These are phyloP conservation scores for Agonopterix alstromeriana DNA, from an alignment of 2,888 invertebrate species.

Conservation along the genomic window DNA sequence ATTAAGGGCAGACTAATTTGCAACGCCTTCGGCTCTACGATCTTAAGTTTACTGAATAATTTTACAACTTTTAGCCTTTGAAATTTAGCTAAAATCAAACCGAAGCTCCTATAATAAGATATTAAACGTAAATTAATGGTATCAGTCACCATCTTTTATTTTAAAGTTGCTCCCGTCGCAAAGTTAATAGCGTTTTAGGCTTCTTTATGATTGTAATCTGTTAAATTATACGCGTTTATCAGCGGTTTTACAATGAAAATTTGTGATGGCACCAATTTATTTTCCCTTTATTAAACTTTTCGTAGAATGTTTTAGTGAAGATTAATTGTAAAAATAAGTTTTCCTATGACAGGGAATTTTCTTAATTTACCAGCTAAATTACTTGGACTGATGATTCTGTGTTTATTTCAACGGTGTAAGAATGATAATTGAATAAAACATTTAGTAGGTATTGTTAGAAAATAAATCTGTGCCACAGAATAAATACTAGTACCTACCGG, in stretches of 20 bases:
- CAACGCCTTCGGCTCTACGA: constrained; percentile 8
- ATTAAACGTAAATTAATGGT: constrained; percentile 1
- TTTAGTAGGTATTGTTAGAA: no score
- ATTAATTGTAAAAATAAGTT: no score
- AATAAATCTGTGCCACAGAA: no score
- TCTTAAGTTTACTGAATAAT: constrained; percentile 8
- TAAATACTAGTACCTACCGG: no score
- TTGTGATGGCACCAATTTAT: neutral
- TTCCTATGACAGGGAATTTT: no score
- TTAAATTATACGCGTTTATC: neutral
- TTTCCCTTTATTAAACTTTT: no score
- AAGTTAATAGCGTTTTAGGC: neutral
- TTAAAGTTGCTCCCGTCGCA: neutral
- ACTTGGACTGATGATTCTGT: no score
- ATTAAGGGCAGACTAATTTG: constrained; percentile 20
- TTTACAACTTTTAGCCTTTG: constrained; percentile 10
- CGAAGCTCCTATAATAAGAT: neutral
- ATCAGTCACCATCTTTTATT: neutral
- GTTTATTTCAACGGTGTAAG: no score
- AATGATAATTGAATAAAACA: no score
- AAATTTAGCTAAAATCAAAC: constrained; percentile 5
- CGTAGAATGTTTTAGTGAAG: no score
- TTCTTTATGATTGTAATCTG: neutral
- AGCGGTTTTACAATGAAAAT: neutral
- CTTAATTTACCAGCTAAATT: no score